Evolutionary conservation across 2,113 vertebrate genomes (phyloP), one percentile per base, ranked within the genome.

Genomic region (Entosphenus tridentatus): DNA sequence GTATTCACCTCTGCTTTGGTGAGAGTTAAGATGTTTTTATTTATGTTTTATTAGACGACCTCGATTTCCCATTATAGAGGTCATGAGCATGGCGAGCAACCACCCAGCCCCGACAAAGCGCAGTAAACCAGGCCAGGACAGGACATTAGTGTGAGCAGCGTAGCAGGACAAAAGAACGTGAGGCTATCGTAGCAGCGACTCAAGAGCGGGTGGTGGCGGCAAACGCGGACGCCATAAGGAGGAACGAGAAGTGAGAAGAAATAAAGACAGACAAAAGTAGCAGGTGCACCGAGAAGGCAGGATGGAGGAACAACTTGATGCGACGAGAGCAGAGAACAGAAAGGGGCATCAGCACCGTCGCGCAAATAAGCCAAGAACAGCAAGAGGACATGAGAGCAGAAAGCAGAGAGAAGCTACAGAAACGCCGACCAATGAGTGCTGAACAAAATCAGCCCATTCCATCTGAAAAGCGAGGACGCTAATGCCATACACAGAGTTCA

Each of bases 301-400:
- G 59, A 8, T 8, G 1, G 8, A 65, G 2, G 62, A 9, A 65
- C 62, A 65, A 11, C 62, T 65, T 65, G 8, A 11, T 65, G 62
- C 62, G n/a, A 65, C 10, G 8, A 65, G 8, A 10, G 62, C 10
- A 65, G 62, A 65, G 21, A 65, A 65, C 62, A 65, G 10, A 65
- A 21, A 65, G 58, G 8, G 8, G 62, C n/a, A 11, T 16, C 62
- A 65, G 8, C 62, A 65, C 62, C 62, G 10, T 21, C 62, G 10
- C n/a, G 62, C n/a, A 65, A 65, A 65, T 65, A 21, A 65, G 62
- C 62, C 62, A 65, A 65, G n/a, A 65, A 65, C 11, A 65, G 62
- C 62, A 39, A 39, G 39, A 39, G 39, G 39, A 39, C 39, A 39
- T 5, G 39, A 39, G 39, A 39, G 39, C 39, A 39, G 6, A 39